phyloP scores from a whole-genome alignment of 2,888 invertebrate species.

The Acanthacorydalis orientalis region DNA sequence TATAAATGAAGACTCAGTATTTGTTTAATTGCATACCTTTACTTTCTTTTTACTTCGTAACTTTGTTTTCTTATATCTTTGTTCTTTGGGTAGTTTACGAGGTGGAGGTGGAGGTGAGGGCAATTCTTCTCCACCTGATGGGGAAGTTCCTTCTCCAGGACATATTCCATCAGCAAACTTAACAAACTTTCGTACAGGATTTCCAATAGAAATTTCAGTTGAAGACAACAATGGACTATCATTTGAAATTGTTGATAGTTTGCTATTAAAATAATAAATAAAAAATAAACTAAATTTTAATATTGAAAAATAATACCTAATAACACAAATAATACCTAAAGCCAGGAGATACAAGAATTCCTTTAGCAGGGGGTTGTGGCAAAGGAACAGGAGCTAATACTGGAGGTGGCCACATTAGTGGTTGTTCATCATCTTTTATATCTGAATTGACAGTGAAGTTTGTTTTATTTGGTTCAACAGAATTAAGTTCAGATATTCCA shows the following conservation, averaged over 20 bases:
- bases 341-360: constrained; percentile 36
- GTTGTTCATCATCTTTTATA: constrained; percentile 11
- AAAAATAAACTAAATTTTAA: background rate
- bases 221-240: constrained; percentile 3
- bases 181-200: constrained; percentile 27
- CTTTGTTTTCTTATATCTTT: constrained; percentile 29
- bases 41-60: constrained; percentile 32
- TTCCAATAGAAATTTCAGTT: constrained; percentile 3
- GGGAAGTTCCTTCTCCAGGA: constrained; percentile 40
- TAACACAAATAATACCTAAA: constrained; percentile 22
- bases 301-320: background rate
- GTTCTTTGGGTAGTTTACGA: constrained; percentile 31
- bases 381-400: constrained; percentile 16
- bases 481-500: constrained; percentile 5
- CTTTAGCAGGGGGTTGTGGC: constrained; percentile 31
- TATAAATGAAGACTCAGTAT: background rate
- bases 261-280: background rate
- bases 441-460: constrained; percentile 9
- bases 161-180: constrained; percentile 42
- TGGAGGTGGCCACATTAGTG: constrained; percentile 20
- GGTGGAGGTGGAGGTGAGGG: constrained; percentile 39
- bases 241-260: constrained; percentile 3
- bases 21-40: constrained; percentile 22
- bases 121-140: constrained; percentile 39
- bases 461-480: constrained; percentile 6